These are phyloP conservation scores for Chamaea fasciata DNA, from an alignment of 2,113 vertebrate genomes.

Conservation along the genomic window DNA sequence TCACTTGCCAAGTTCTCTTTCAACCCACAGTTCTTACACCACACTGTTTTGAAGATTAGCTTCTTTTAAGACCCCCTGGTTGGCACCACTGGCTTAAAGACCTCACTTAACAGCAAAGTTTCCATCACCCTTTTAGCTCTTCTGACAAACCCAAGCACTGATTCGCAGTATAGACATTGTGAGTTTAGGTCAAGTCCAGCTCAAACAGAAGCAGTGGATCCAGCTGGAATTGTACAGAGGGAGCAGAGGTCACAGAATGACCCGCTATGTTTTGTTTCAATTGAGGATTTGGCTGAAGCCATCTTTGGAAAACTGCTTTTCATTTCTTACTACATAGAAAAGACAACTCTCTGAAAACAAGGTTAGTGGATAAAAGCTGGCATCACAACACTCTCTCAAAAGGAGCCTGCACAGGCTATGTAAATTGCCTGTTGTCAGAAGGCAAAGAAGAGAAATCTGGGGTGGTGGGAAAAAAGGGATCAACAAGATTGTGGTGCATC, in stretches of 20 bases:
- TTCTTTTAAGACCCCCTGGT: background rate
- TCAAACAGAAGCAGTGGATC: background rate
- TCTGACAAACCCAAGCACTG: background rate
- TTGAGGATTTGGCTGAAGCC: background rate
- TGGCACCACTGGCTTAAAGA: background rate
- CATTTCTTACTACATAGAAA: background rate
- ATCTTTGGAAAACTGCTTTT: background rate
- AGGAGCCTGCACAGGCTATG: background rate
- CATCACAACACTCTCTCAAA: background rate
- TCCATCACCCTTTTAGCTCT: background rate
- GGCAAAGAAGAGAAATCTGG: background rate
- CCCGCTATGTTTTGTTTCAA: background rate
- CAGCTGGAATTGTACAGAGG: background rate
- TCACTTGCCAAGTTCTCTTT: slow-evolving; percentile 21
- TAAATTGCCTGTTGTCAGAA: background rate
- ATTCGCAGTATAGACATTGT: background rate
- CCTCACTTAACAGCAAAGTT: background rate
- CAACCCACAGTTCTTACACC: background rate
- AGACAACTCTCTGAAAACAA: background rate
- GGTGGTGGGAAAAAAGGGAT: background rate
- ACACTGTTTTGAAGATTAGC: slow-evolving; percentile 21
- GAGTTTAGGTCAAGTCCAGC: background rate
- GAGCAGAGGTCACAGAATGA: background rate
- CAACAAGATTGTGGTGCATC: background rate
- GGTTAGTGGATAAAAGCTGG: background rate